These are phyloP conservation scores for Meda fulgida DNA, from an alignment of 2,797 vertebrate species.

Conservation along the genomic window DNA sequence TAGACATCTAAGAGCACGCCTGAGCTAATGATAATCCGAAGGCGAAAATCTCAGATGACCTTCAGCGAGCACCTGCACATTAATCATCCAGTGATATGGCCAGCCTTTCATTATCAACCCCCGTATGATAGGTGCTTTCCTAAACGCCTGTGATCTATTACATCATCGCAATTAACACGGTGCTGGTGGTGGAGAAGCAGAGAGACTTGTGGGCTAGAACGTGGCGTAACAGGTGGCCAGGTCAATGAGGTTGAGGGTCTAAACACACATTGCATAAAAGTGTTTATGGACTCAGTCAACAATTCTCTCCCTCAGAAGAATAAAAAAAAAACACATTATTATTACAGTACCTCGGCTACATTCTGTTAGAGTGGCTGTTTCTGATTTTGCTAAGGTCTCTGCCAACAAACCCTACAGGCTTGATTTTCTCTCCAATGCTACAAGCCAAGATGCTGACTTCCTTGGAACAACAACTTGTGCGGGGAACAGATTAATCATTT, in stretches of 20 bases:
- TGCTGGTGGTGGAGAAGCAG: neutral
- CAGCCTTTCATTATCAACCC: constrained; percentile 58
- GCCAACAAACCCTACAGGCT: constrained; percentile 15
- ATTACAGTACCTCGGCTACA: neutral
- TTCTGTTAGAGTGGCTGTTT: constrained; percentile 36
- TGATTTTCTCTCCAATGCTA: constrained; percentile 34
- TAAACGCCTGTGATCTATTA: constrained; percentile 60
- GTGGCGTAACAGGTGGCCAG: constrained; percentile 36
- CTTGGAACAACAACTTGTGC: constrained; percentile 47
- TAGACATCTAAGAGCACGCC: constrained; percentile 40
- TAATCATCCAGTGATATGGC: constrained; percentile 59
- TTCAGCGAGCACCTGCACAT: constrained; percentile 54
- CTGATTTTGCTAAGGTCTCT: constrained; percentile 33
- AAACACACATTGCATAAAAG: neutral
- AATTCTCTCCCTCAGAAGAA: neutral
- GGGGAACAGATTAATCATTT: constrained; percentile 51
- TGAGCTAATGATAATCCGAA: constrained; percentile 56
- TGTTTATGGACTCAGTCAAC: constrained; percentile 4
- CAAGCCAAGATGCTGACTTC: constrained; percentile 40
- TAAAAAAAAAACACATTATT: neutral
- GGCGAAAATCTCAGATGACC: constrained; percentile 54
- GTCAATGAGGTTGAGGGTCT: neutral
- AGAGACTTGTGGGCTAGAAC: constrained; percentile 24
- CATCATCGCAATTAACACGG: constrained; percentile 60
- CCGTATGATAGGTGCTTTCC: constrained; percentile 52